Conservation (phyloP, 2,797 vertebrate genomes). For the Notolepis coatsorum region DNA sequence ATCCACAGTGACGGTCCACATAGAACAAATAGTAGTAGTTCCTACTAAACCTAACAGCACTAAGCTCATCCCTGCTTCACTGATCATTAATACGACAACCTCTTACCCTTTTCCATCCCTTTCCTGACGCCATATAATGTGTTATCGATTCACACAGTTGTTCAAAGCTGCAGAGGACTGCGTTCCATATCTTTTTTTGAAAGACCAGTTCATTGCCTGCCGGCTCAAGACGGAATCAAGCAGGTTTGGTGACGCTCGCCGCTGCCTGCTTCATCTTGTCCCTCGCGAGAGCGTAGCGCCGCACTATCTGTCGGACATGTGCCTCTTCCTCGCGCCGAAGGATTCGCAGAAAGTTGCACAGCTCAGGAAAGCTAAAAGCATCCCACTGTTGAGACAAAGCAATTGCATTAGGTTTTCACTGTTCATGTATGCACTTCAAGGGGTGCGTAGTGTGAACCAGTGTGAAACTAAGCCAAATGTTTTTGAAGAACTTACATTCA, state of each 20-base stretch:
- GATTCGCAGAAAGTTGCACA: slow-evolving; percentile 95
- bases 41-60: slow-evolving; percentile 25
- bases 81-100: slow-evolving; percentile 13
- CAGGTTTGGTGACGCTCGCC: slow-evolving; percentile 80
- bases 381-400: slow-evolving; percentile 87
- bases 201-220: not conserved
- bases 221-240: slow-evolving; percentile 72
- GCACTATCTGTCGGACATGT: slow-evolving; percentile 89
- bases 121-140: slow-evolving; percentile 14
- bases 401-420: not conserved
- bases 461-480: not conserved
- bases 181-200: slow-evolving; percentile 6
- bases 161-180: slow-evolving; percentile 4
- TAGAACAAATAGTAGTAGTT: slow-evolving; percentile 16
- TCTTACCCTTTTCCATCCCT: slow-evolving; percentile 34
- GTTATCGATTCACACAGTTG: not conserved
- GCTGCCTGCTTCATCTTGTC: slow-evolving; percentile 89
- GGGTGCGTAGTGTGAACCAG: not conserved
- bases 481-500: slow-evolving; percentile 87
- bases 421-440: no score
- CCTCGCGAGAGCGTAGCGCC: slow-evolving; percentile 88
- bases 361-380: slow-evolving; percentile 93
- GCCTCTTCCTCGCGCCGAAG: slow-evolving; percentile 95
- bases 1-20: slow-evolving; percentile 1
- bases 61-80: slow-evolving; percentile 17